Percentiles rank a stretch among this genome's conserved stretches.
These are phyloP conservation scores for Plagiodera versicolora DNA, from an alignment of 2,888 invertebrate species.

Conservation along the genomic window DNA sequence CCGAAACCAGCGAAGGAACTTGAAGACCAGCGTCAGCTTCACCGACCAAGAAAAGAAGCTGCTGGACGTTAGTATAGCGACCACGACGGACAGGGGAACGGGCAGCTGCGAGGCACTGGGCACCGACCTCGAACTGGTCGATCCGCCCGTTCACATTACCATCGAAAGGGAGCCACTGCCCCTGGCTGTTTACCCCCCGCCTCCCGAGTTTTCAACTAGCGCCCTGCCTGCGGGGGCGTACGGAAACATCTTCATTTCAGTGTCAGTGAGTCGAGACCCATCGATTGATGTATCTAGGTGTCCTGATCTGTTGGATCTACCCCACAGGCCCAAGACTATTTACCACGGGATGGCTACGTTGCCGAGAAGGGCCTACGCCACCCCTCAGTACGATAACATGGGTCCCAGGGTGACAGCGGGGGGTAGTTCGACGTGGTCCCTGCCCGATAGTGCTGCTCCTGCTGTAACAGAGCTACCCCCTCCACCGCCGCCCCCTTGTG, in stretches of 20 bases:
- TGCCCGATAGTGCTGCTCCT: conserved; percentile 66
- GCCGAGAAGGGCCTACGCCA: conserved; percentile 50
- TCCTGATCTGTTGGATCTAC: conserved; percentile 78
- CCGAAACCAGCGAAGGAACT: conserved; percentile 65
- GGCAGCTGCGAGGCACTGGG: conserved; percentile 62
- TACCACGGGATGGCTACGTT: conserved; percentile 55
- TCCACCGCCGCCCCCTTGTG: conserved; percentile 63
- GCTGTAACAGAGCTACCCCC: conserved; percentile 55
- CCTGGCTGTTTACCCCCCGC: conserved; percentile 56
- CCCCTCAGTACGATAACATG: conserved; percentile 80
- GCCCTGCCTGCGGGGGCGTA: conserved; percentile 59
- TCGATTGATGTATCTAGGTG: conserved; percentile 69
- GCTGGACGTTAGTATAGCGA: conserved; percentile 77
- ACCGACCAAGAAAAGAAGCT: conserved; percentile 88
- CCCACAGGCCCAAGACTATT: conserved; percentile 57
- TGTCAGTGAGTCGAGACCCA: conserved; percentile 74
- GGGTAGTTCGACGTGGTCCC: conserved; percentile 83
- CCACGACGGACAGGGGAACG: conserved; percentile 64
- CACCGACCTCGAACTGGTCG: conserved; percentile 58
- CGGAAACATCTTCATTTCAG: conserved; percentile 85
- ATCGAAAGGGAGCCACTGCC: conserved; percentile 57
- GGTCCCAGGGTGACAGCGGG: conserved; percentile 86
- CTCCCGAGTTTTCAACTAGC: conserved; percentile 64
- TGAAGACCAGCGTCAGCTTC: conserved; percentile 79
- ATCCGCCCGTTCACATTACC: conserved; percentile 57